These are phyloP conservation scores for Delphinapterus leucas DNA, from an alignment of 2,113 vertebrate genomes.

Conservation along the genomic window DNA sequence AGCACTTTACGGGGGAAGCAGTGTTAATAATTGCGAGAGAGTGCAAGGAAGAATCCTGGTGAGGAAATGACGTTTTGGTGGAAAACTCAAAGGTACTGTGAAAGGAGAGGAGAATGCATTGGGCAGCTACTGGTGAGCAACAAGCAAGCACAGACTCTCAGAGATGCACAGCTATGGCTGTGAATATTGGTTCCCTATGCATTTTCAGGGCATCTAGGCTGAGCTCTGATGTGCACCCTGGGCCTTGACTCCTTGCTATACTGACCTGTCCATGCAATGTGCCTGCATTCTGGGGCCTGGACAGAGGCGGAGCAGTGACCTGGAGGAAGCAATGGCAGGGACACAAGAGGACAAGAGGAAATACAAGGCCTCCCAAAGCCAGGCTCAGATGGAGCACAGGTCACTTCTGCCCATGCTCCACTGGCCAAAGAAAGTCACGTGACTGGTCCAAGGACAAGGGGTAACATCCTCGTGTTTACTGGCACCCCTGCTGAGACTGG, in stretches of 20 bases:
- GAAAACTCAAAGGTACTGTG: neutral
- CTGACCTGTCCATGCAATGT: no score
- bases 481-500: neutral
- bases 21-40: neutral
- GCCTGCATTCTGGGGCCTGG: neutral
- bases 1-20: fast-evolving
- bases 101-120: fast-evolving
- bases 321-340: no score
- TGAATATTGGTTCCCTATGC: neutral
- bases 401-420: neutral
- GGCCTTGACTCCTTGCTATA: neutral
- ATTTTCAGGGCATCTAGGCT: no score
- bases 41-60: neutral
- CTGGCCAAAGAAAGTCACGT: neutral
- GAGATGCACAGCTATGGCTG: no score
- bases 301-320: neutral
- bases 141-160: neutral
- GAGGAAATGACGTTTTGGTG: neutral
- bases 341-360: neutral
- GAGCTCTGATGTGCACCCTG: neutral
- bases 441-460: no score
- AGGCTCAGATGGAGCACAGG: neutral
- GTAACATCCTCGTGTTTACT: neutral
- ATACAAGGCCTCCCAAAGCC: neutral
- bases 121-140: neutral